Conservation (phyloP, 2,113 vertebrate species). For the Pygathrix nemaeus region DNA sequence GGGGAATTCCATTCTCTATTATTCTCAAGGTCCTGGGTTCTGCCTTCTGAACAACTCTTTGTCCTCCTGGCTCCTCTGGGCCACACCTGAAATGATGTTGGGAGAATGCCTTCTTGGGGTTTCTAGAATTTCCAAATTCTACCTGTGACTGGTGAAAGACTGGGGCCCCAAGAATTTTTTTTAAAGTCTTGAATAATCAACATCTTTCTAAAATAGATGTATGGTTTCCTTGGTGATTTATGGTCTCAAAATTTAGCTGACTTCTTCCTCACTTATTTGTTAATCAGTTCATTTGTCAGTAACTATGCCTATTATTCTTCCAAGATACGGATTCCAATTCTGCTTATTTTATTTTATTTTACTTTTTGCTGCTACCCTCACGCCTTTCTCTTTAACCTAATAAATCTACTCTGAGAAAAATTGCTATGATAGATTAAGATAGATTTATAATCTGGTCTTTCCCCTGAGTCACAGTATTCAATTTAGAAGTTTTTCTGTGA, state of each 20-base stretch:
- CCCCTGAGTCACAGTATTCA: not conserved
- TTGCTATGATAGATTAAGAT: not conserved
- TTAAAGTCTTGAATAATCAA: not conserved
- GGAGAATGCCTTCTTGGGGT: too few relatives aligned
- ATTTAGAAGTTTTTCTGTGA: not conserved
- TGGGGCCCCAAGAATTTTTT: not conserved
- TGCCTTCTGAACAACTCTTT: not conserved
- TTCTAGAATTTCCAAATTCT: not conserved
- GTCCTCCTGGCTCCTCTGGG: not conserved
- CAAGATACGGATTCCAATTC: too few relatives aligned
- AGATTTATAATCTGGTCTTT: not conserved
- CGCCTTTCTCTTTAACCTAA: not conserved
- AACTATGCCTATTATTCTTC: not conserved
- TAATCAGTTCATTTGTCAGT: not conserved
- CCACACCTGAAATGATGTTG: rapidly evolving
- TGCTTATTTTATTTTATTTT: not conserved
- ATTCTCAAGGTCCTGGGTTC: rapidly evolving
- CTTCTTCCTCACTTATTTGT: not conserved
- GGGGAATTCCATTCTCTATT: not conserved
- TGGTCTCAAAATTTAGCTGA: not conserved
- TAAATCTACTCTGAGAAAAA: not conserved
- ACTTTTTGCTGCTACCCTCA: not conserved
- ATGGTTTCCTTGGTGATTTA: not conserved
- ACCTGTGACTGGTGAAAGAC: not conserved
- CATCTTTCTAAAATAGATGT: not conserved